phyloP scores from a whole-genome alignment of 2,888 invertebrate species.

The Dryobota labecula region DNA sequence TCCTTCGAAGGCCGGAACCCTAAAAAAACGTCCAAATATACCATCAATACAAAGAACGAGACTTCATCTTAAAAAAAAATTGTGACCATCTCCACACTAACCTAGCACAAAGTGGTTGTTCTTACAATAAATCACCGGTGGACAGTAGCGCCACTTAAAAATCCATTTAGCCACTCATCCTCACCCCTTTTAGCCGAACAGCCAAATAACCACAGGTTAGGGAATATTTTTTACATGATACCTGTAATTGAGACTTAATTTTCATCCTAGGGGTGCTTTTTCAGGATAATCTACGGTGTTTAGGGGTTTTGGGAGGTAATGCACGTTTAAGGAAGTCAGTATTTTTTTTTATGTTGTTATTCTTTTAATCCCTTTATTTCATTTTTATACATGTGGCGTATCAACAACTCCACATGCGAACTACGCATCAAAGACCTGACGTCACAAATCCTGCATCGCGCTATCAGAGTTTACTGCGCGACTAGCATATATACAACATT shows the following conservation, averaged over 20 bases:
- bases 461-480: no score
- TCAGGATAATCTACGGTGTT: conserved; percentile 51
- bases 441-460: no score
- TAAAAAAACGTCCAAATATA: no score
- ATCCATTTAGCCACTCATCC: conserved; percentile 78
- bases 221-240: conserved; percentile 71
- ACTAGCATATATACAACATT: no score
- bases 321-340: conserved; percentile 4
- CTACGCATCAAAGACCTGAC: no score
- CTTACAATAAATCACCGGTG: conserved; percentile 85
- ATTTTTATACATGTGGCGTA: no score
- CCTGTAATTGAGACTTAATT: conserved; percentile 64
- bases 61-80: background rate
- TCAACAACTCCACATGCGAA: no score
- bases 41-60: background rate
- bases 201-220: conserved; percentile 71
- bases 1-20: no score
- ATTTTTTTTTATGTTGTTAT: background rate
- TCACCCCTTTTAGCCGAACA: conserved; percentile 46
- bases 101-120: conserved; percentile 62
- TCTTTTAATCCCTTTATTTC: background rate
- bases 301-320: conserved; percentile 19
- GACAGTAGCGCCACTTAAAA: conserved; percentile 82
- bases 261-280: conserved; percentile 56
- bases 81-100: conserved; percentile 66